Percentiles rank a stretch among this genome's conserved stretches.
These are phyloP conservation scores for Silurus aristotelis DNA, from an alignment of 2,797 vertebrate species.

Conservation along the genomic window DNA sequence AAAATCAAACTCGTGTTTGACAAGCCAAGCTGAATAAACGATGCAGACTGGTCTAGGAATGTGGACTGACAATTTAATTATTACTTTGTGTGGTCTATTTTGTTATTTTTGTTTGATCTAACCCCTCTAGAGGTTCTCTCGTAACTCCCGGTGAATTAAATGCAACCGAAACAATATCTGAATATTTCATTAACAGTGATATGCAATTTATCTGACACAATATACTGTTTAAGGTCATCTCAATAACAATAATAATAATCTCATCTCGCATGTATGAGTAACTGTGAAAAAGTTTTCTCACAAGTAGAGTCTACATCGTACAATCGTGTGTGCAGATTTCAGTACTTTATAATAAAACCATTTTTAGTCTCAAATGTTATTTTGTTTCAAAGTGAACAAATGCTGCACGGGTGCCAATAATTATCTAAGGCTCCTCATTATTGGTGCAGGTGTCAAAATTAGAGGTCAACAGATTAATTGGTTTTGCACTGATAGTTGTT, in stretches of 20 bases:
- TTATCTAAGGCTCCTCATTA: neutral
- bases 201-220: neutral
- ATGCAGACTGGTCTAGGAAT: neutral
- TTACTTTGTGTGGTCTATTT: neutral
- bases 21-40: neutral
- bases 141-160: neutral
- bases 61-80: neutral
- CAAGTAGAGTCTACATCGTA: neutral
- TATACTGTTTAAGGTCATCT: neutral
- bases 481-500: too few relatives aligned
- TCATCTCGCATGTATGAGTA: neutral
- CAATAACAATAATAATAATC: neutral
- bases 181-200: neutral
- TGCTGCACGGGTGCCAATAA: neutral
- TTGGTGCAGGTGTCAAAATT: slow-evolving; percentile 54
- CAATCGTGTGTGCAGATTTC: neutral
- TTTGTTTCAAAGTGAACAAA: neutral
- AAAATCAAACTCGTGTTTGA: slow-evolving; percentile 10
- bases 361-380: neutral
- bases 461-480: too few relatives aligned
- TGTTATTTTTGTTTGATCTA: neutral
- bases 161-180: neutral
- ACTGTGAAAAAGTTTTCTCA: neutral
- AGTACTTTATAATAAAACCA: neutral
- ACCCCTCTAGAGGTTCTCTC: neutral